A percentile compares a stretch with the other conserved stretches of the same genome.
phyloP scores from a whole-genome alignment of 2,113 vertebrate genomes.

The Pteruthius melanotis region DNA sequence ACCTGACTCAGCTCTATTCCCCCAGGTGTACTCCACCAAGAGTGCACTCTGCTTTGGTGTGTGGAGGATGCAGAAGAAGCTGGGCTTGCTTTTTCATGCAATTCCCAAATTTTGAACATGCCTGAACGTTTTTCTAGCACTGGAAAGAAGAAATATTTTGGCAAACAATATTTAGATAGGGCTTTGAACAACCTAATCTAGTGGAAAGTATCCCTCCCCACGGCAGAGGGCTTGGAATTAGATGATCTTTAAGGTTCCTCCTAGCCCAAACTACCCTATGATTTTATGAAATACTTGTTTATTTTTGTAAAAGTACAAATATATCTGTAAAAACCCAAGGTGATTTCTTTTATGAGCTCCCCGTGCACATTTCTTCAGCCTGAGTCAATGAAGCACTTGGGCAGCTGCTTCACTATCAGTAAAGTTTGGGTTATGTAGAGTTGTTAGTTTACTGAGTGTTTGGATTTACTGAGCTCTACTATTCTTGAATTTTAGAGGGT shows the following conservation, averaged over 20 bases:
- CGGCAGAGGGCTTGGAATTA: fast-evolving
- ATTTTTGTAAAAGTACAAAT: not conserved
- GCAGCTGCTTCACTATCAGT: not conserved
- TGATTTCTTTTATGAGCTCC: not conserved
- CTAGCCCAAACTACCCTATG: not conserved
- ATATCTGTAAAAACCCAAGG: not conserved
- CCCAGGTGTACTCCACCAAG: not conserved
- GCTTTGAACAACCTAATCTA: not conserved
- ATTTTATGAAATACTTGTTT: not conserved
- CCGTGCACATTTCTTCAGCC: not conserved
- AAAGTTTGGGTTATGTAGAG: not conserved
- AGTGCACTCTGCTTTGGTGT: not conserved
- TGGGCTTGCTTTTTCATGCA: not conserved
- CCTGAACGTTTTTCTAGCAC: not conserved
- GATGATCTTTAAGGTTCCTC: not conserved
- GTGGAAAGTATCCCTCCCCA: not conserved
- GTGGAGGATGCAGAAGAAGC: not conserved
- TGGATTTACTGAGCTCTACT: not conserved
- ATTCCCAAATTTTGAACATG: not conserved
- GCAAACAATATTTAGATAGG: not conserved
- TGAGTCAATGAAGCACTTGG: not conserved
- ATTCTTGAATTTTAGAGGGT: not conserved
- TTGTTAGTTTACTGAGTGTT: not conserved
- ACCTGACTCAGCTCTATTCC: not conserved
- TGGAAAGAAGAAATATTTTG: not conserved